Evolutionary conservation across 1,140 invertebrate species (phyloP), one percentile per base, ranked within the genome.

Genomic region (Homarus americanus): DNA sequence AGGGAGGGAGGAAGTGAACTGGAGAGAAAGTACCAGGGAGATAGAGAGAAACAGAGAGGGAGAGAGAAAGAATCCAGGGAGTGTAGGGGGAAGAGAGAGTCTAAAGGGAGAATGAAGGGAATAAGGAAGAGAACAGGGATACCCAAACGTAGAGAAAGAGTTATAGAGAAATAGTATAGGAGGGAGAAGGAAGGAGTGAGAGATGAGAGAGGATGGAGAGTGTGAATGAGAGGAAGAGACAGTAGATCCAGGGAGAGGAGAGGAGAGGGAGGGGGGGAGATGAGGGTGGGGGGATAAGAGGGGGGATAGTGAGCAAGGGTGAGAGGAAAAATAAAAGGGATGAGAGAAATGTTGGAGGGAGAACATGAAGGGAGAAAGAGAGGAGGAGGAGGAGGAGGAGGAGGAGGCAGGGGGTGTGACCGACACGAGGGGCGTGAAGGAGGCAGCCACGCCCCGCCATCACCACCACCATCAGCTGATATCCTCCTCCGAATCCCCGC

Each of bases 391-490:
- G 38, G 4, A n/a, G 4, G 2, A n/a, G 41, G 76, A 12, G 28
- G 28, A 17, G 63, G 44, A 28, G 58, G 58, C 15, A 69, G 4
- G 28, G 63, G 4, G 63, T 5, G 9, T 15, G n/a, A 2, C 44
- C 44, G 5, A 49, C 44, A 49, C 44, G n/a, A 7, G 63, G 63
- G 63, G 63, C 63, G 63, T 69, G 63, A 69, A 69, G 63, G 63
- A 69, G 7, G 63, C 63, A 28, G 63, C 28, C 63, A 28, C 63
- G 0, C 63, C 63, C 9, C 63, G 0, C 12, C 24, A 69, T 32
- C 63, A 69, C 63, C 63, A 69, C 63, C 24, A 12, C 63, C n/a
- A 69, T 69, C 63, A 69, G 28, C 63, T 69, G 63, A 69, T 69
- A 69, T 2, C 28, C 63, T 69, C 4, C 4, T 69, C 24, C 63